Base-by-base conservation (phyloP, 2,888 invertebrate genomes). In the Meiosimyza decipiens region DNA sequence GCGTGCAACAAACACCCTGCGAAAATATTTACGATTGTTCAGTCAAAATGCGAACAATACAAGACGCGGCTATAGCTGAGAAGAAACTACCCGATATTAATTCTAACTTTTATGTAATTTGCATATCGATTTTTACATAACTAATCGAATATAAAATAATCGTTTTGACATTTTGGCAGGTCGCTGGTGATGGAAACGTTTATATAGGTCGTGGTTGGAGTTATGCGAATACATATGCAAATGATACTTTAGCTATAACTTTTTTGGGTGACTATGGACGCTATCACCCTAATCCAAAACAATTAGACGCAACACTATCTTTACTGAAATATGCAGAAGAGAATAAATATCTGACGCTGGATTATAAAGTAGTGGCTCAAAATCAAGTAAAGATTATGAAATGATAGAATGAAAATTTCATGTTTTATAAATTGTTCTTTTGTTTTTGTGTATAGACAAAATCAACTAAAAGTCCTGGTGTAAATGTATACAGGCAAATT, bases 121-220 rank as follows among this genome's bases (percentile, higher is more conserved):
- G 50, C 63, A 66, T 67, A 71, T 77, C 77, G 60, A 22, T 49
- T 16, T 15, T 1, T 50, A 63, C 12, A 51, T 9, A 49, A 22
- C 12, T 4, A 11, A 64, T 3, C 22, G 16, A 1, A n/a, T 47
- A 13, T 40, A 40, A 1, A 11, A 63, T 47, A 15, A 62, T 63
- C 9, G 47, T 5, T 63, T 9, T 47, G 18, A 18, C 55, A 9
- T 50, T 55, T 59, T 49, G 59, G 13, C 60, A 90, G 77, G 87
- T 91, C 69, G 90, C 90, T 7, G 88, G 89, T 51, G 90, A 91
- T 82, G 90, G 89, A 9, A 87, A 87, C 74, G 83, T 89, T 50
- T 90, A 89, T 79, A 88, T 88, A 64, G 90, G 89, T 47, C 85
- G 89, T 73, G 89, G 89, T 75, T 90, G 88, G 89, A 85, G 87